phyloP scores from a whole-genome alignment of 2,797 vertebrate genomes.

The Ctenopoma multispine region DNA sequence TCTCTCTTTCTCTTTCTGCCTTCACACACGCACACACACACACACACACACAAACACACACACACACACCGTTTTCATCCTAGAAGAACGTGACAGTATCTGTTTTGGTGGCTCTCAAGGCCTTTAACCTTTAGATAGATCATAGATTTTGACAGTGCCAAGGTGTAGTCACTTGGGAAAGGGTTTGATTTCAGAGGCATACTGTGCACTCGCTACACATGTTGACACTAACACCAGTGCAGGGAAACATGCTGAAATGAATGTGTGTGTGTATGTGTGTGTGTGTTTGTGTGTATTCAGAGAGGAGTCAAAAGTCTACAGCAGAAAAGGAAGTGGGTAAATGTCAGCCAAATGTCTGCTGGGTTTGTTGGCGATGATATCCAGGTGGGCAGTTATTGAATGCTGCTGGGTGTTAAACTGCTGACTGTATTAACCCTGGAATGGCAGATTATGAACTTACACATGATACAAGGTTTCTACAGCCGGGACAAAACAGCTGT shows the following conservation, averaged over 20 bases:
- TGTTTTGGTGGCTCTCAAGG: constrained; percentile 25
- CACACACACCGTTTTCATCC: constrained; percentile 20
- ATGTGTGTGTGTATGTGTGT: constrained; percentile 6
- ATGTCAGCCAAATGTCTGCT: constrained; percentile 71
- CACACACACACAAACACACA: constrained; percentile 2
- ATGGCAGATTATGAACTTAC: constrained; percentile 34
- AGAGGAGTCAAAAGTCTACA: constrained; percentile 59
- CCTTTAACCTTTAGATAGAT: constrained; percentile 28
- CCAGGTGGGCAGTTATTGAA: constrained; percentile 59
- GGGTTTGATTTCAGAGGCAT: constrained; percentile 43
- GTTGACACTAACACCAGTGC: constrained; percentile 50
- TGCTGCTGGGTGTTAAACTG: constrained; percentile 48
- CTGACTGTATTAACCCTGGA: constrained; percentile 16
- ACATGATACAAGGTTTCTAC: constrained; percentile 24
- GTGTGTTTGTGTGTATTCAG: constrained; percentile 53
- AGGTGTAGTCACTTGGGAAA: constrained; percentile 18
- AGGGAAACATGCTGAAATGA: constrained; percentile 44
- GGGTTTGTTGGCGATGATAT: constrained; percentile 54
- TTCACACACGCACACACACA: neutral
- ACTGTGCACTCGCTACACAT: constrained; percentile 51
- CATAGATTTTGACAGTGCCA: constrained; percentile 24
- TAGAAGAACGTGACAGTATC: neutral
- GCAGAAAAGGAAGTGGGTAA: constrained; percentile 51
- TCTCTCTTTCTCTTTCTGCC: constrained; percentile 13
- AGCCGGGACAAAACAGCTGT: constrained; percentile 2